Conservation (phyloP, 1,140 invertebrate species). For the Penaeus japonicus region DNA sequence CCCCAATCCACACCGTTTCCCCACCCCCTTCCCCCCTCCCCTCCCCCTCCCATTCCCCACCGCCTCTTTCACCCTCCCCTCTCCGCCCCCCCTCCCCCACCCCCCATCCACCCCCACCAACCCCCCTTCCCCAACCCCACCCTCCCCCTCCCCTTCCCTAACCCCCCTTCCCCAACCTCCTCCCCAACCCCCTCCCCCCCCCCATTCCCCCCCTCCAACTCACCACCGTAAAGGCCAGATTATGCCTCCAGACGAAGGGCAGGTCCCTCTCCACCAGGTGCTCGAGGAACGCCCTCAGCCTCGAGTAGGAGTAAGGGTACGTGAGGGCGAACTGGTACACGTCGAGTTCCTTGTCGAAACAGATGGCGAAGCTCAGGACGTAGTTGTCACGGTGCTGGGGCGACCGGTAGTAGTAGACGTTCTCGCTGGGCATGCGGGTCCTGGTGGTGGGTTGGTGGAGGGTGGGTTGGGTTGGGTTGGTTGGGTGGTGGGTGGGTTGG, state of each 20-base stretch:
- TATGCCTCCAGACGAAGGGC: conserved; percentile 73
- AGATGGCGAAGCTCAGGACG: conserved; percentile 92
- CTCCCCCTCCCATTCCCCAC: too few species aligned
- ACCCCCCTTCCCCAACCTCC: neutral
- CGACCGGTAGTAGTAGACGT: conserved; percentile 94
- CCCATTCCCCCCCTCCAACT: conserved; percentile 59
- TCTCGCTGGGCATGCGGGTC: conserved; percentile 81
- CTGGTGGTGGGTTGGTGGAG: conserved; percentile 65
- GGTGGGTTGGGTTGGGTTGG: neutral
- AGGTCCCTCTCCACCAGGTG: conserved; percentile 74
- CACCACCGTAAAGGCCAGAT: conserved; percentile 78
- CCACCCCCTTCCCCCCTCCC: too few species aligned
- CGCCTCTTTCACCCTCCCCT: neutral
- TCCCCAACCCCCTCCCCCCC: neutral
- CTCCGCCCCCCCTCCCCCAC: neutral
- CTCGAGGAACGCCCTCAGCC: conserved; percentile 84
- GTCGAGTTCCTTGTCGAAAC: conserved; percentile 90
- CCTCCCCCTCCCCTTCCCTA: neutral
- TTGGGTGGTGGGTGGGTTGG: neutral
- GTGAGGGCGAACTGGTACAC: conserved; percentile 93
- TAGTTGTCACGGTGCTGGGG: conserved; percentile 86
- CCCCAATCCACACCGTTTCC: too few species aligned
- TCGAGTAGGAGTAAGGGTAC: conserved; percentile 93
- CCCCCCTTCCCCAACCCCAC: neutral
- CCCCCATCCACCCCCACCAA: neutral